Evolutionary conservation across 2,113 vertebrate species (phyloP).

Genomic region (Alces alces): DNA sequence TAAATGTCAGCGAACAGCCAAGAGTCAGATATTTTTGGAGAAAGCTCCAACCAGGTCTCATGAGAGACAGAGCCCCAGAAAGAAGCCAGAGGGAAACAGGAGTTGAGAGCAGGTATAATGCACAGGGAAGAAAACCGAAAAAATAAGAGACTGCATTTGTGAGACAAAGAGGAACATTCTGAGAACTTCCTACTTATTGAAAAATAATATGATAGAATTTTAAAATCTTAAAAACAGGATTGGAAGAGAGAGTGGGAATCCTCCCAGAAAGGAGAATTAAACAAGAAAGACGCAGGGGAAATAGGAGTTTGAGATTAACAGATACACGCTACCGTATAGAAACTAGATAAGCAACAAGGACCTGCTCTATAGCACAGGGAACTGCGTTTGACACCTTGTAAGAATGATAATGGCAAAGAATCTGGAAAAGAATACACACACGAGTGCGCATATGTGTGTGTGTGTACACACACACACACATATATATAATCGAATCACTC

Average conservation of each 20-base stretch:
- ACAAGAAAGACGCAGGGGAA: neutral
- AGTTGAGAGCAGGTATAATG: neutral
- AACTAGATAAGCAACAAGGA: neutral
- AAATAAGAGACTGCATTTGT: neutral
- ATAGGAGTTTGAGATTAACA: neutral
- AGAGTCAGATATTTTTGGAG: neutral
- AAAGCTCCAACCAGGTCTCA: too few relatives aligned
- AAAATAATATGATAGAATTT: neutral
- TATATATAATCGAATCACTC: too few relatives aligned
- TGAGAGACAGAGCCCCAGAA: neutral
- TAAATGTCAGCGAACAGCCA: neutral
- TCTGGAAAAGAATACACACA: too few relatives aligned
- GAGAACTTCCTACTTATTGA: neutral
- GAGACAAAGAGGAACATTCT: neutral
- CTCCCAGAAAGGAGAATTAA: neutral
- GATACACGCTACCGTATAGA: too few relatives aligned
- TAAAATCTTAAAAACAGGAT: neutral
- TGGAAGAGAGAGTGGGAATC: neutral
- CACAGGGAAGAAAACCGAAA: neutral
- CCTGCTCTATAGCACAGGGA: neutral
- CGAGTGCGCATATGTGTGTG: fast-evolving
- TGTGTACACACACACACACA: too few relatives aligned
- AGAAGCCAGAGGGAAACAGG: neutral
- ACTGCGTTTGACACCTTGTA: fast-evolving
- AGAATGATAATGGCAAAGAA: neutral